Evolutionary conservation across 2,888 invertebrate genomes (phyloP).

Genomic region (Boloria selene): DNA sequence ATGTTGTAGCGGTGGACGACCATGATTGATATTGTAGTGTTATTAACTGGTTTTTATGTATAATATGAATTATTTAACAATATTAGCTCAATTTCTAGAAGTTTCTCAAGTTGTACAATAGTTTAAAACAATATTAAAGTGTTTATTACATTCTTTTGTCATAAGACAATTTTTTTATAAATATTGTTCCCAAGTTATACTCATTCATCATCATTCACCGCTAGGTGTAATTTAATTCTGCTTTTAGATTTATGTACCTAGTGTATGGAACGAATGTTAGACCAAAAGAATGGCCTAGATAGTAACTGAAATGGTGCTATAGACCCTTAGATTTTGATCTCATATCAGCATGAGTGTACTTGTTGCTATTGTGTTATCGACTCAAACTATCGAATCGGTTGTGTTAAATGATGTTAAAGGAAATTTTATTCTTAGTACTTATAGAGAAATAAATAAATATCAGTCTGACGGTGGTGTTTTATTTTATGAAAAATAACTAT

Average conservation of each 20-base stretch:
- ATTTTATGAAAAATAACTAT: not conserved
- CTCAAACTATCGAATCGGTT: slow-evolving; percentile 68
- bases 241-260: slow-evolving; percentile 27
- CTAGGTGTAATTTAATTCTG: slow-evolving; percentile 10
- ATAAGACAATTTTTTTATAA: no score
- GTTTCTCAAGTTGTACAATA: no score
- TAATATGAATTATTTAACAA: no score
- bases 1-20: not conserved
- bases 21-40: not conserved
- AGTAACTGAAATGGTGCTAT: slow-evolving; percentile 81
- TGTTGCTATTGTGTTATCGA: slow-evolving; percentile 54
- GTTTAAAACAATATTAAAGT: no score
- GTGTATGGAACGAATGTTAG: slow-evolving; percentile 50
- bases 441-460: slow-evolving; percentile 72
- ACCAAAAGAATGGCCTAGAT: slow-evolving; percentile 79
- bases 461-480: slow-evolving; percentile 17
- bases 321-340: slow-evolving; percentile 77
- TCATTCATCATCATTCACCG: slow-evolving; percentile 1
- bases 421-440: slow-evolving; percentile 75
- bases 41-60: no score
- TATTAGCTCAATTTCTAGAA: no score
- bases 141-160: no score
- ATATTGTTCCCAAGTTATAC: not conserved
- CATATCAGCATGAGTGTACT: slow-evolving; percentile 61
- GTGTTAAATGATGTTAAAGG: slow-evolving; percentile 74